A percentile compares a stretch with the other conserved stretches of the same genome.
Evolutionary conservation across 2,113 vertebrate genomes (phyloP).

Genomic region (Anser brachyrhynchus): DNA sequence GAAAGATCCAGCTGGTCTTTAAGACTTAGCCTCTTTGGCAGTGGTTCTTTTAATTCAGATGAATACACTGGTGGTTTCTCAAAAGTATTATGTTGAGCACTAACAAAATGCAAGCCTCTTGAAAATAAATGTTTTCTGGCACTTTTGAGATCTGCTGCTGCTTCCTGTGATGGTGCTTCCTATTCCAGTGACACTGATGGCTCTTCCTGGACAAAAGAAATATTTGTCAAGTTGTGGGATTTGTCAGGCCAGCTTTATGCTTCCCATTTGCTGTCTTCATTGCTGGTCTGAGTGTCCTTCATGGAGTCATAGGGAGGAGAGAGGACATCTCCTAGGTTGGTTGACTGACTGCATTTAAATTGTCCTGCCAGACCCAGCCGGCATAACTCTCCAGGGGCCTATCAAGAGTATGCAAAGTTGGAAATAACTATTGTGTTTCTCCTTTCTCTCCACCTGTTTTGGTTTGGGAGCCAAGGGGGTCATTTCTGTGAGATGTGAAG

Average conservation of each 20-base stretch:
- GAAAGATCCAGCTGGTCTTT: neutral
- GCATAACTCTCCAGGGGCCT: fast-evolving
- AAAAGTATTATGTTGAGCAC: neutral
- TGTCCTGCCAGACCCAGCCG: neutral
- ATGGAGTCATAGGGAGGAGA: neutral
- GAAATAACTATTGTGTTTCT: neutral
- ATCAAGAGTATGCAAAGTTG: neutral
- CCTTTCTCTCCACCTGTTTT: neutral
- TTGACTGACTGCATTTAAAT: neutral
- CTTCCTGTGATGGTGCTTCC: neutral
- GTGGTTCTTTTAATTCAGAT: neutral
- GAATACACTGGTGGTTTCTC: neutral
- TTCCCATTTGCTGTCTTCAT: neutral
- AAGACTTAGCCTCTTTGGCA: neutral
- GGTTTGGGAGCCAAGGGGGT: neutral
- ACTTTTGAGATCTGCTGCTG: neutral
- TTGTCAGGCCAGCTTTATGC: neutral
- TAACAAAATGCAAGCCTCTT: neutral
- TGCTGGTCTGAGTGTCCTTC: neutral
- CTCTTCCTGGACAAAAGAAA: neutral
- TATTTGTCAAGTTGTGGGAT: neutral
- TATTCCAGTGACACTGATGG: neutral
- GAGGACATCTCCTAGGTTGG: neutral
- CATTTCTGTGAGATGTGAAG: neutral
- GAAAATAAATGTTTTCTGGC: neutral